A percentile compares a stretch with the other conserved stretches of the same genome.
Evolutionary conservation across 2,888 invertebrate species (phyloP).

Genomic region (Hydropsyche betteni): DNA sequence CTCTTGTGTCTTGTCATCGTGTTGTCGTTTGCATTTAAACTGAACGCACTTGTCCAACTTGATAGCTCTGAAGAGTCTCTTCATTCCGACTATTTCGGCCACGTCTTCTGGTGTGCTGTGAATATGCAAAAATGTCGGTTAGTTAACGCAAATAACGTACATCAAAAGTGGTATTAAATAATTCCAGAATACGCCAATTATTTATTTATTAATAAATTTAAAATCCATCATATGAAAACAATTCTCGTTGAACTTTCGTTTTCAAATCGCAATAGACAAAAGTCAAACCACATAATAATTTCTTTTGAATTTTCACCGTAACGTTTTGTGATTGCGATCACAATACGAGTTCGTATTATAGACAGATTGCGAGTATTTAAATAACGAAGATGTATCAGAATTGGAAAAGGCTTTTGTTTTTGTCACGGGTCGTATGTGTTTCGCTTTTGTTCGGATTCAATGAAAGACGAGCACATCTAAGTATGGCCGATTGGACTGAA

Average conservation of each 20-base stretch:
- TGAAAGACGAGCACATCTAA: constrained; percentile 22
- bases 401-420: too few species aligned
- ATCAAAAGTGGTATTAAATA: neutral
- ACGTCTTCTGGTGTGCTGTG: constrained; percentile 56
- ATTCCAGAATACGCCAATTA: neutral
- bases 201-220: neutral
- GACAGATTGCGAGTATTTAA: too few species aligned
- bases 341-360: too few species aligned
- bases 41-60: constrained; percentile 56
- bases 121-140: constrained; percentile 35
- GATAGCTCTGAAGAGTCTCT: constrained; percentile 57
- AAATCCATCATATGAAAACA: too few species aligned
- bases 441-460: constrained; percentile 37
- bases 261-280: too few species aligned
- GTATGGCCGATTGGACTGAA: constrained; percentile 28
- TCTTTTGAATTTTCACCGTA: too few species aligned
- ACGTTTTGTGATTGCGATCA: too few species aligned
- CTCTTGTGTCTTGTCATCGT: neutral
- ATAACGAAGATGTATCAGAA: too few species aligned
- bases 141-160: too few species aligned
- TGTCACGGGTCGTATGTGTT: constrained; percentile 8
- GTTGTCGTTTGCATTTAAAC: constrained; percentile 54
- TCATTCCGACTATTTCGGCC: constrained; percentile 56
- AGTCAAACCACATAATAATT: too few species aligned
- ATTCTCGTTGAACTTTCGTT: too few species aligned